A percentile compares a stretch with the other conserved stretches of the same genome.
These are phyloP conservation scores for Thereva nobilitata DNA, from an alignment of 2,888 invertebrate genomes.

Conservation along the genomic window DNA sequence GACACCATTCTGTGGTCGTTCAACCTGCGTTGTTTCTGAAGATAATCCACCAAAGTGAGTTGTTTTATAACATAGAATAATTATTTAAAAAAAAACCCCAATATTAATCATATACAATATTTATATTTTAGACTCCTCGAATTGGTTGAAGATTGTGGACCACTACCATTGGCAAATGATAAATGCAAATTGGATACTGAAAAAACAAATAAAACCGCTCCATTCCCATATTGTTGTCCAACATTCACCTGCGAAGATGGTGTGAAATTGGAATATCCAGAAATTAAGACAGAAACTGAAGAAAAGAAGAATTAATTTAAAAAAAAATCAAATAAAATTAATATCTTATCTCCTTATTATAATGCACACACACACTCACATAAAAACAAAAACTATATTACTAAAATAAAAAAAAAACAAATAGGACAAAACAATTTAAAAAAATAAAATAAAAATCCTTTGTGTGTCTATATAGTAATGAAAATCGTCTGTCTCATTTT, in stretches of 20 bases:
- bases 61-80: background rate
- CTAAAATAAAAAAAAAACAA: too few species aligned
- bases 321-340: background rate
- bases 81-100: background rate
- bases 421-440: too few species aligned
- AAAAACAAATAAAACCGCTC: conserved; percentile 86
- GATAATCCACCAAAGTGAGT: conserved; percentile 66
- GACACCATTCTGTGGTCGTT: conserved; percentile 88
- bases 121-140: conserved; percentile 67
- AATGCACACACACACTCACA: too few species aligned
- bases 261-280: conserved; percentile 83
- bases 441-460: too few species aligned
- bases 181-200: conserved; percentile 85
- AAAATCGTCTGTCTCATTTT: too few species aligned
- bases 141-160: conserved; percentile 87
- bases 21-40: conserved; percentile 79
- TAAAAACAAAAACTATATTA: too few species aligned
- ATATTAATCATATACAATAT: conserved; percentile 13
- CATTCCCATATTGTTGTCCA: conserved; percentile 87
- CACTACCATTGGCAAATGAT: conserved; percentile 82
- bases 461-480: too few species aligned
- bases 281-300: conserved; percentile 63
- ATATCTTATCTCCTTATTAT: too few species aligned
- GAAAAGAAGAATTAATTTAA: conserved; percentile 45
- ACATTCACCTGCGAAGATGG: conserved; percentile 84